Conservation (phyloP, 2,888 invertebrate genomes). For the Apodemia duryi region DNA sequence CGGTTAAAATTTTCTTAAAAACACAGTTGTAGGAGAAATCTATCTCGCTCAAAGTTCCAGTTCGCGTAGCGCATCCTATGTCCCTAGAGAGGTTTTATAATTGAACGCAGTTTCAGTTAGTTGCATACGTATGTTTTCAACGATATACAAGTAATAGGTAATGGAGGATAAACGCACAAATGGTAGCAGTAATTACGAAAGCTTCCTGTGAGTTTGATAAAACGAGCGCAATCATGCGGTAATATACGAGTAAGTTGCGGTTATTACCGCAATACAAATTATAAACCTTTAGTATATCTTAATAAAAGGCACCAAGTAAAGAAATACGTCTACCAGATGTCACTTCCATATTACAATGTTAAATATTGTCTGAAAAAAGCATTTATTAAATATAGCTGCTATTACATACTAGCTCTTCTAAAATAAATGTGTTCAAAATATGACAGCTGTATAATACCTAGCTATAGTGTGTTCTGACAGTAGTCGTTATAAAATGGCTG, state of each 20-base stretch:
- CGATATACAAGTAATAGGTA: neutral
- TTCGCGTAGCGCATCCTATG: no score
- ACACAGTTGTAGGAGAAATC: no score
- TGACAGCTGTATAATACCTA: no score
- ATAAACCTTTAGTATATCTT: neutral
- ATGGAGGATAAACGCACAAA: constrained; percentile 4
- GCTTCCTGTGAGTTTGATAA: constrained; percentile 1
- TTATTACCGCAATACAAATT: constrained; percentile 2
- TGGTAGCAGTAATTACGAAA: neutral
- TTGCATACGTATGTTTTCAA: neutral
- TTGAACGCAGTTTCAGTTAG: neutral
- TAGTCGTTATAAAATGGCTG: no score
- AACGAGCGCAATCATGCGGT: constrained; percentile 4
- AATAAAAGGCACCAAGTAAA: constrained; percentile 6
- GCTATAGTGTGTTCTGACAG: no score
- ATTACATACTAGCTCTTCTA: no score
- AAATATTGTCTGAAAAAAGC: constrained; percentile 24
- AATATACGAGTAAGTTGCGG: constrained; percentile 1
- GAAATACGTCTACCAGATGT: constrained; percentile 28
- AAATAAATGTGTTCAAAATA: no score
- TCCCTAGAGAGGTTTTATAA: neutral
- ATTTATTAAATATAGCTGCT: neutral
- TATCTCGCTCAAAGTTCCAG: no score
- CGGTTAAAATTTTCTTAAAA: no score
- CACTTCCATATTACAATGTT: constrained; percentile 24